A percentile compares a stretch with the other conserved stretches of the same genome.
phyloP scores from a whole-genome alignment of 2,113 vertebrate species.

The Numenius arquata region DNA sequence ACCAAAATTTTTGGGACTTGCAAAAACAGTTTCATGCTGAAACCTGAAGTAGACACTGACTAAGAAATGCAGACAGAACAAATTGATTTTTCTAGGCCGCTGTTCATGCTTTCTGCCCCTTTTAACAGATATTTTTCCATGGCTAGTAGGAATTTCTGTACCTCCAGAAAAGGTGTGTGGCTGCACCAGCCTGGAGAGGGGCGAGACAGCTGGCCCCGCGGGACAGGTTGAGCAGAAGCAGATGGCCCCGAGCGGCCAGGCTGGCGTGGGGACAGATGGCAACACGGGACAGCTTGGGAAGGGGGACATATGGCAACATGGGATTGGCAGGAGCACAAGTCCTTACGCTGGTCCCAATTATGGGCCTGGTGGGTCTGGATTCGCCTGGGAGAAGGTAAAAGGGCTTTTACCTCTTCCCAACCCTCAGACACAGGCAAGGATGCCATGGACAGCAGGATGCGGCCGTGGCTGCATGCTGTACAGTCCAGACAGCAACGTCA shows the following conservation, averaged over 20 bases:
- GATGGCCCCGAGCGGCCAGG: neutral
- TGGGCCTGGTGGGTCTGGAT: neutral
- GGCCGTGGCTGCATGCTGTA: neutral
- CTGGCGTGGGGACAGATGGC: constrained; percentile 60
- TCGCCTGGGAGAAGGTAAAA: constrained; percentile 27
- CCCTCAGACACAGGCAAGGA: neutral
- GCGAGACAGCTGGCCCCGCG: constrained; percentile 20
- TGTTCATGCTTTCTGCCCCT: neutral
- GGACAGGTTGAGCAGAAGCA: constrained; percentile 30
- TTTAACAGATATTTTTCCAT: neutral
- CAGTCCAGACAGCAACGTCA: neutral
- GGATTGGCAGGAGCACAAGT: constrained; percentile 26
- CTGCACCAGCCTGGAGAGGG: neutral
- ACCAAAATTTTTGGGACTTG: neutral
- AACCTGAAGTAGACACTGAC: neutral
- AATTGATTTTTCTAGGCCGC: neutral
- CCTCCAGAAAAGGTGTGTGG: constrained; percentile 46
- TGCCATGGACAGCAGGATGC: neutral
- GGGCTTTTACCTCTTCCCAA: neutral
- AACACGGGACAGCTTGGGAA: constrained; percentile 14
- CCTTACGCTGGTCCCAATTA: constrained; percentile 25
- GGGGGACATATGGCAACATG: constrained; percentile 60
- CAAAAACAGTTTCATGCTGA: neutral
- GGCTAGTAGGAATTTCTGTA: neutral
- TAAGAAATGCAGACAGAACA: neutral